Evolutionary conservation across 2,113 vertebrate genomes (phyloP).

Genomic region (Marmota flaviventris): DNA sequence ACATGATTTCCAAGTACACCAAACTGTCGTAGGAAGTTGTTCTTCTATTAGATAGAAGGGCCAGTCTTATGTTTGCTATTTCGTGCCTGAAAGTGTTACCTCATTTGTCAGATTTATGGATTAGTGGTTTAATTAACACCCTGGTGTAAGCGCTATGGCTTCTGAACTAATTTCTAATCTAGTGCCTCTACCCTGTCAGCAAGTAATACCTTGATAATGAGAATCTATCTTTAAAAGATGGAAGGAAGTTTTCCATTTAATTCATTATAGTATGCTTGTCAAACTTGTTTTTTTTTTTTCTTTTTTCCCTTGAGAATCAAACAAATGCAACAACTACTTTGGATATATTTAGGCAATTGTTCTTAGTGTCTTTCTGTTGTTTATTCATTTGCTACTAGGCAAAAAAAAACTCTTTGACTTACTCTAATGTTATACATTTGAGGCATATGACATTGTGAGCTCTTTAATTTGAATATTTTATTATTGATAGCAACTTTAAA

Average conservation of each 20-base stretch:
- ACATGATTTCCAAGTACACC: not conserved
- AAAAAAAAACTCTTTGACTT: not conserved
- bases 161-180: conserved; percentile 1
- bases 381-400: not conserved
- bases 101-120: not conserved
- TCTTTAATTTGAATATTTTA: not conserved
- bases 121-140: not conserved
- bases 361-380: not conserved
- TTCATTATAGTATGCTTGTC: not conserved
- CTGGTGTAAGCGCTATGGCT: not conserved
- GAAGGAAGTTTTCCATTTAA: not conserved
- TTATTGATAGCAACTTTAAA: not conserved
- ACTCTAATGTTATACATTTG: not conserved
- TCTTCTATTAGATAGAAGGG: not conserved
- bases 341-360: not conserved
- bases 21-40: not conserved
- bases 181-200: not conserved
- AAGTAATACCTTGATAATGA: not conserved
- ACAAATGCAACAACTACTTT: not conserved
- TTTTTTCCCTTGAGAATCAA: not conserved
- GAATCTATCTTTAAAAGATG: not conserved
- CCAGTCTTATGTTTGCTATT: not conserved
- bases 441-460: not conserved
- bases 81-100: not conserved
- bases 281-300: not conserved